A percentile compares a stretch with the other conserved stretches of the same genome.
Evolutionary conservation across 2,888 invertebrate species (phyloP).

Genomic region (Eubasilissa splendida): DNA sequence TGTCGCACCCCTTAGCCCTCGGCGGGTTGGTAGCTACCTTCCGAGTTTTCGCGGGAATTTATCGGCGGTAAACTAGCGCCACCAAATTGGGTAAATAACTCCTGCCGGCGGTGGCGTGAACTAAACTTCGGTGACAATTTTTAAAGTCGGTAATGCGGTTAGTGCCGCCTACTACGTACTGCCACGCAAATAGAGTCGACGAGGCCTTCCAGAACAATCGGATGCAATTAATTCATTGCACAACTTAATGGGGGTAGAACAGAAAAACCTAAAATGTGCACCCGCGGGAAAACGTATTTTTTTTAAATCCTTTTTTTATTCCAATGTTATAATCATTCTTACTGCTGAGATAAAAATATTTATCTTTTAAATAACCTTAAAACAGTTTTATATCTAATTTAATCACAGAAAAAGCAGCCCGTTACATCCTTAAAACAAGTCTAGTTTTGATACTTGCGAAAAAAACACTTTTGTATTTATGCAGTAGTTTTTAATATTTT

Average conservation of each 20-base stretch:
- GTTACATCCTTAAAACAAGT: too few species aligned
- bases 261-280: too few species aligned
- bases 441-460: too few species aligned
- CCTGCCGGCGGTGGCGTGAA: constrained; percentile 17
- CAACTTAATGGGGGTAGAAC: not conserved
- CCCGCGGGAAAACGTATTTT: too few species aligned
- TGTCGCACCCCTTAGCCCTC: not conserved
- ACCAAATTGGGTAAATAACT: constrained; percentile 57
- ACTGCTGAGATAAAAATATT: too few species aligned
- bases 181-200: constrained; percentile 27
- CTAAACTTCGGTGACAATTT: constrained; percentile 53
- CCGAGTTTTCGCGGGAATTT: constrained; percentile 46
- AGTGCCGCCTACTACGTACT: not conserved
- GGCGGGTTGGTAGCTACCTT: constrained; percentile 10
- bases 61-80: constrained; percentile 43
- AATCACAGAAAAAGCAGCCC: too few species aligned
- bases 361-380: too few species aligned
- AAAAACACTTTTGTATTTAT: too few species aligned
- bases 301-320: too few species aligned
- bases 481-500: too few species aligned
- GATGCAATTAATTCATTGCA: constrained; percentile 25
- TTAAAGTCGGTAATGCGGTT: constrained; percentile 33
- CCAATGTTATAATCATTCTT: too few species aligned
- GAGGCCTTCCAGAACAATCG: constrained; percentile 3
- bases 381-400: too few species aligned